Conservation (phyloP, 2,797 vertebrate genomes). For the Sparidentex hasta region DNA sequence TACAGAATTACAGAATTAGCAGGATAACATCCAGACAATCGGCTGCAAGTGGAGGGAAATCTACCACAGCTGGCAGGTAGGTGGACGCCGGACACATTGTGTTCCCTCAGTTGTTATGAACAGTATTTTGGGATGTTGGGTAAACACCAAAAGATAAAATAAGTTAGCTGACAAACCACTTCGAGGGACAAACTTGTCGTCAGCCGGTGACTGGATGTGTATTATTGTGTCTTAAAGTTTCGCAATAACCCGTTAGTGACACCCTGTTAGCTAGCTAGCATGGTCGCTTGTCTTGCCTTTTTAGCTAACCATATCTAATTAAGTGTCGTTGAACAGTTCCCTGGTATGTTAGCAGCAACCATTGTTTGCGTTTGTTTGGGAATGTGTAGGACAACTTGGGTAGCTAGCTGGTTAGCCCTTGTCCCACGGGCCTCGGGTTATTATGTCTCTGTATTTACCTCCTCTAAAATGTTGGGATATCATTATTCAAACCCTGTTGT, state of each 20-base stretch:
- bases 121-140: background rate
- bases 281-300: background rate
- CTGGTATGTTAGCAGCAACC: background rate
- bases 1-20: background rate
- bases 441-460: background rate
- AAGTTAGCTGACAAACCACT: constrained; percentile 17
- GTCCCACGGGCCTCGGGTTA: background rate
- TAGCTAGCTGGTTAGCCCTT: constrained; percentile 9
- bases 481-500: background rate
- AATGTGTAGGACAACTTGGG: background rate
- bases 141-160: constrained; percentile 18
- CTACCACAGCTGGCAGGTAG: constrained; percentile 49
- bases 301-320: background rate
- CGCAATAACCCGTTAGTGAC: background rate
- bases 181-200: background rate
- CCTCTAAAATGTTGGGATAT: too few relatives aligned
- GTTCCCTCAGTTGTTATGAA: constrained; percentile 10
- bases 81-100: constrained; percentile 27
- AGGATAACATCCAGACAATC: background rate
- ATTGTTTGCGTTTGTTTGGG: constrained; percentile 30
- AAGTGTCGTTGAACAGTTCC: background rate
- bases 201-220: background rate
- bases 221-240: background rate
- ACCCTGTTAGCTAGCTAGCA: background rate
- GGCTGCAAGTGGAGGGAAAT: constrained; percentile 12